Evolutionary conservation across 1,140 invertebrate genomes (phyloP), one percentile per base, ranked within the genome.

Genomic region (Patella vulgata): DNA sequence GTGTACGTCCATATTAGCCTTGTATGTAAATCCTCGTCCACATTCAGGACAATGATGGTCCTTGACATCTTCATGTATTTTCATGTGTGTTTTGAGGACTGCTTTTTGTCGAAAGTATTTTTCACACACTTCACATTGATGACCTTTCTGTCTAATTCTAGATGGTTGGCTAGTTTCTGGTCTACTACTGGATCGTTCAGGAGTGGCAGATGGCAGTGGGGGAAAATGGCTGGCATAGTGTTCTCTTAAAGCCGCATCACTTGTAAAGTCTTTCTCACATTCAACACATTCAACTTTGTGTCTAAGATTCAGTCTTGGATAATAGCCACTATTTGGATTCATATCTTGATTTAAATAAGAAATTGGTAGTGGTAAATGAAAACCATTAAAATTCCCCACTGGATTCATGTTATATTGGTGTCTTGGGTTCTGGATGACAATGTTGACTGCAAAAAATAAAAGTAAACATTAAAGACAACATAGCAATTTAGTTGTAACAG

Each of bases 131-230:
- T 94, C 92, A 79, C 93, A 95, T 28, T 89, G 89, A 75, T 93
- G 94, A 12, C 93, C 93, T 80, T 93, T 92, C 79, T 94, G 92
- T 0, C 93, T 93, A 3, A 71, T n/a, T n/a, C n/a, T n/a, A n/a
- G n/a, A 19, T 44, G 17, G n/a, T 40, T 21, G n/a, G 5, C 23
- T 21, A 19, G n/a, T 12, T 21, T 44, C 42, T 19, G 3, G 3
- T 3, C 3, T 21, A 44, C n/a, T 19, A 19, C 42, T 17, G 11
- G n/a, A 19, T 12, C 42, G n/a, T 17, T 12, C 9, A 40, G n/a
- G 39, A 11, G 39, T 12, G 23, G 3, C 42, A 3, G 2, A 3
- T 21, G 23, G n/a, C 12, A 3, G n/a, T 17, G n/a, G 42, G 42
- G n/a, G n/a, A 5, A 12, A 19, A 5, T 44, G 3, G 5, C 3